Conservation (phyloP, 2,888 invertebrate genomes). For the Stictocephala bisonia region DNA sequence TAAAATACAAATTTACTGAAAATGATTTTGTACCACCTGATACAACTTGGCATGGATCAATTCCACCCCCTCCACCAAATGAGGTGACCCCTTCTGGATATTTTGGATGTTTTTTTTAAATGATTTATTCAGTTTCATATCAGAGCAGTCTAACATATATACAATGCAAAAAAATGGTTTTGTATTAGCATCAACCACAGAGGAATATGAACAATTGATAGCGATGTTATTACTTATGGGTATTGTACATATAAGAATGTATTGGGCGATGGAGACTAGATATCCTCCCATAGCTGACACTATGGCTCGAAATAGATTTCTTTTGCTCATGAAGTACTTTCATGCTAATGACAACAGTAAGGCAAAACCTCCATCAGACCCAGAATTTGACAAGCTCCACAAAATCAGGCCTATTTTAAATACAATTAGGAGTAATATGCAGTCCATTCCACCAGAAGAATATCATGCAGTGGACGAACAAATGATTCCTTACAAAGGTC, state of each 20-base stretch:
- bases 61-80: conserved; percentile 42
- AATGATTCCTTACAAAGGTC: conserved; percentile 59
- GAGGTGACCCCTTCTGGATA: conserved; percentile 39
- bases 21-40: conserved; percentile 2
- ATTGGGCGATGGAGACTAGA: conserved; percentile 43
- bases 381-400: conserved; percentile 51
- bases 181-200: not conserved
- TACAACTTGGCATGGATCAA: conserved; percentile 24
- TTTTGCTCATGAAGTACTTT: conserved; percentile 43
- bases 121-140: conserved; percentile 11
- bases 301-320: conserved; percentile 47
- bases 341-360: conserved; percentile 45
- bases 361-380: conserved; percentile 43
- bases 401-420: conserved; percentile 54
- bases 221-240: conserved; percentile 37
- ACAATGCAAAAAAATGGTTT: conserved; percentile 35
- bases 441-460: conserved; percentile 54
- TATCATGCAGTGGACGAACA: conserved; percentile 59
- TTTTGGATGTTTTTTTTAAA: conserved; percentile 34
- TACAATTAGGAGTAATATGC: conserved; percentile 46
- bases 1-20: not conserved
- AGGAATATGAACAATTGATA: conserved; percentile 39
- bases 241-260: conserved; percentile 39
- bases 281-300: conserved; percentile 46
- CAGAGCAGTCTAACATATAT: conserved; percentile 16